Base-by-base conservation (phyloP, 2,797 vertebrate species). In the Coluber constrictor region DNA sequence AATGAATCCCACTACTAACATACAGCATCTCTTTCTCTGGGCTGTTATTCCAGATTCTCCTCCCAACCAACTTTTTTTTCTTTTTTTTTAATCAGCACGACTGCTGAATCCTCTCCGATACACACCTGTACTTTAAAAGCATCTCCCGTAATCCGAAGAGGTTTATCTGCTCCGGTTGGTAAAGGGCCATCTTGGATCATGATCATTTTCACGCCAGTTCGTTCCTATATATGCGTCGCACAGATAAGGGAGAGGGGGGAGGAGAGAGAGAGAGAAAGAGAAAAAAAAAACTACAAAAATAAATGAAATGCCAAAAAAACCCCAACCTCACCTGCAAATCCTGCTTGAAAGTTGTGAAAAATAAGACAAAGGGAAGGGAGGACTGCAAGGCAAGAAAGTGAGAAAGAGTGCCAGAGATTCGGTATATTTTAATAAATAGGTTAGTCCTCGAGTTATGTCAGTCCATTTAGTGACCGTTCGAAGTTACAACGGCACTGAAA, bases 151-250 rank as follows among this genome's bases (percentile, higher is more conserved):
- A 99, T 99, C 96, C 99, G 99, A 95, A 99, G 98, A 94, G 99
- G 99, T 97, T 99, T 99, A 97, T 99, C 99, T 90, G 99, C 98
- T 96, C 99, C 99, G 2, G 99, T 99, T 63, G 99, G 99, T 97
- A 99, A 97, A 0, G 99, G 99, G 94, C 99, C 99, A 3, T 99
- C 99, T 97, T 99, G 99, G 97, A 99, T 99, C 99, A 99, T 99
- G 89, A 99, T 98, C 99, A 99, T 99, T 97, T 99, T 99, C 96
- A 99, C 99, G 90, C 99, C 99, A 29, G 99, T 99, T 96, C 99
- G 98, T 97, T 99, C 99, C 99, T 99, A 97, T 93, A 96, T 20
- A 27, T 9, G 83, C 4, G 27, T 56, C 61, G 54, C 13, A 83
- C 51, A 56, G 79, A 66, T 55, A 70, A 3, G 1, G 9, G 10